A percentile compares a stretch with the other conserved stretches of the same genome.
Conservation (phyloP, 2,113 vertebrate species). For the Ochotona princeps region DNA sequence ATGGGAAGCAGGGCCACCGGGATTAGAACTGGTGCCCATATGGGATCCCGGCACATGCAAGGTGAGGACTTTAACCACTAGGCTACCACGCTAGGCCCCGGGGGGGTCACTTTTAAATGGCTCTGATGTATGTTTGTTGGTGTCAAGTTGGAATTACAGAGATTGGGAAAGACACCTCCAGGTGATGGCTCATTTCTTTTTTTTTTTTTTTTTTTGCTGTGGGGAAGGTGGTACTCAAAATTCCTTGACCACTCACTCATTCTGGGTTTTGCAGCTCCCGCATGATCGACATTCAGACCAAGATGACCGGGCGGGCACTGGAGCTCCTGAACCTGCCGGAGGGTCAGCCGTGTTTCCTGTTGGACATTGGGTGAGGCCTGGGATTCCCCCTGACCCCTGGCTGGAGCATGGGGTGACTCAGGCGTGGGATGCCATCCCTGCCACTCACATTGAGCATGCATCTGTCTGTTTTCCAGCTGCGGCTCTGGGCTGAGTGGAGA, state of each 20-base stretch:
- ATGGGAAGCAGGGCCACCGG: too few species aligned
- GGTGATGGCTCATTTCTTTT: constrained; percentile 2
- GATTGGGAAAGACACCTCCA: neutral
- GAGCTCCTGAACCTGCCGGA: constrained; percentile 93
- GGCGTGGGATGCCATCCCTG: neutral
- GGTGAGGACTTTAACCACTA: too few species aligned
- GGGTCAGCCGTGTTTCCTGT: constrained; percentile 90
- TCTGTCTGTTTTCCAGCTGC: constrained; percentile 86
- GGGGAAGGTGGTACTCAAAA: neutral
- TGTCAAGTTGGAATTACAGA: neutral
- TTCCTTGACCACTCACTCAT: neutral
- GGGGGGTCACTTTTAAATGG: neutral
- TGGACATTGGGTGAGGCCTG: constrained; percentile 93
- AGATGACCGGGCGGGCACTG: constrained; percentile 95
- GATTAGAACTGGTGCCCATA: too few species aligned
- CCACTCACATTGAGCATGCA: neutral
- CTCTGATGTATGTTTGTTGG: neutral
- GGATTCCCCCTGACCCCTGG: neutral
- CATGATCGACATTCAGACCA: constrained; percentile 95
- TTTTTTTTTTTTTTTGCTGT: neutral
- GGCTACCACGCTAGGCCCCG: too few species aligned
- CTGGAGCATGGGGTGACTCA: too few species aligned
- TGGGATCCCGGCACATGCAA: too few species aligned
- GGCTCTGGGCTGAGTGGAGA: constrained; percentile 97
- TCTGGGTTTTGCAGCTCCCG: constrained; percentile 88